These are phyloP conservation scores for Merluccius polli DNA, from an alignment of 2,797 vertebrate genomes.

Conservation along the genomic window DNA sequence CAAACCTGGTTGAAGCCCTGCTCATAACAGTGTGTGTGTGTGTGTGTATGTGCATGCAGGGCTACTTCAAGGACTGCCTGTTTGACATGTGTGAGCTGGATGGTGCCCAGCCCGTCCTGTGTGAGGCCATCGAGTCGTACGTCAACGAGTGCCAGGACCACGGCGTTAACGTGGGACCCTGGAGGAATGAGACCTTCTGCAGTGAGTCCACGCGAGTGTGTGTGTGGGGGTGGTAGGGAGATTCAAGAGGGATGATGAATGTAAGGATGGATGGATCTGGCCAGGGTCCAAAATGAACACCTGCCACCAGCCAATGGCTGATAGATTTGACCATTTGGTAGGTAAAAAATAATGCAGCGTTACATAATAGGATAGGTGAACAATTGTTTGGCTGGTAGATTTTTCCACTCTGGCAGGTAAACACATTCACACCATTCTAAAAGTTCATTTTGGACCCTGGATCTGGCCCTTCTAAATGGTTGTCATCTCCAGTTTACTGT, in stretches of 20 bases:
- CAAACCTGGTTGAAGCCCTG: neutral
- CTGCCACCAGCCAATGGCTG: too few relatives aligned
- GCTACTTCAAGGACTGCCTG: constrained; percentile 70
- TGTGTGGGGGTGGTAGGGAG: neutral
- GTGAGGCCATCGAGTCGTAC: constrained; percentile 74
- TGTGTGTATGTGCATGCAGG: constrained; percentile 42
- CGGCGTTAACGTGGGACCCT: constrained; percentile 61
- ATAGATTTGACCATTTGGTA: too few relatives aligned
- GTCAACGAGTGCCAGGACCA: constrained; percentile 74
- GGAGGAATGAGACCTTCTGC: constrained; percentile 74
- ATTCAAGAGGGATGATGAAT: neutral
- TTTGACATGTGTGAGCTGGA: constrained; percentile 75
- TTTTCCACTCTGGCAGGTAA: too few relatives aligned
- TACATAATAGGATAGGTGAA: too few relatives aligned
- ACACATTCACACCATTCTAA: too few relatives aligned
- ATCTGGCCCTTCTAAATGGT: neutral
- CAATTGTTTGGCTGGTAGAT: too few relatives aligned
- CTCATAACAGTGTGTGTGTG: constrained; percentile 13
- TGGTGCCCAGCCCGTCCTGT: constrained; percentile 63
- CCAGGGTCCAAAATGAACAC: too few relatives aligned
- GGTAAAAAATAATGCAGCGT: too few relatives aligned
- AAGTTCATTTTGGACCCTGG: too few relatives aligned
- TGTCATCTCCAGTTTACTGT: too few relatives aligned
- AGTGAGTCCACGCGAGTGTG: constrained; percentile 45
- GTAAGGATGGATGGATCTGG: neutral